Percentiles rank a stretch among this genome's conserved stretches.
Conservation (phyloP, 2,797 vertebrate genomes). For the Hydrophis major region DNA sequence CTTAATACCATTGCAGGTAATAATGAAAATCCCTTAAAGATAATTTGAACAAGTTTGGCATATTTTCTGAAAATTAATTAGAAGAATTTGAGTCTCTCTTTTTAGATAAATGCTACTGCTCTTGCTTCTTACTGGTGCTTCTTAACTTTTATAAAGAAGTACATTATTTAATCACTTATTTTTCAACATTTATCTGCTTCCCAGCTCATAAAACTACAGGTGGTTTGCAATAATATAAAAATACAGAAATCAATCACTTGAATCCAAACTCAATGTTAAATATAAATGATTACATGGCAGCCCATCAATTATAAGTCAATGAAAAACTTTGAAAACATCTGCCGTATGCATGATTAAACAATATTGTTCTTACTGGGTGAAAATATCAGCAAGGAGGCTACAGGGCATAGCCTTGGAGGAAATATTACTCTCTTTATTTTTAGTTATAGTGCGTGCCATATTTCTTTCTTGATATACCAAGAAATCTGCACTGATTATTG, state of each 20-base stretch:
- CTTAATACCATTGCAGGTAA: constrained; percentile 90
- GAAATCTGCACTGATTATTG: background rate
- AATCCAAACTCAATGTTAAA: background rate
- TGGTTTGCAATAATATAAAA: background rate
- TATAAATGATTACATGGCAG: background rate
- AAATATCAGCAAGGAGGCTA: background rate
- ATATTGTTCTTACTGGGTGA: background rate
- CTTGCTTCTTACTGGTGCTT: background rate
- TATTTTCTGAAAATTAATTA: background rate
- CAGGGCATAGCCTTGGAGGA: background rate
- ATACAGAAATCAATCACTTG: background rate
- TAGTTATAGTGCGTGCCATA: background rate
- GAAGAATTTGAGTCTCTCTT: background rate
- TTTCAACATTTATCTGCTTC: background rate
- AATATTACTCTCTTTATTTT: background rate
- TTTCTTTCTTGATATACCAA: background rate
- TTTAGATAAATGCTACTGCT: background rate
- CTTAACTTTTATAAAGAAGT: background rate
- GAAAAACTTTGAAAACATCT: background rate
- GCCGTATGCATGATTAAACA: background rate
- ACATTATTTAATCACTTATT: background rate
- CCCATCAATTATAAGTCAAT: background rate
- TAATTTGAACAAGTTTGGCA: background rate
- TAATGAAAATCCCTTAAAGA: constrained; percentile 1
- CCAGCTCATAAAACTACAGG: background rate